Evolutionary conservation across 2,113 vertebrate genomes (phyloP).

Genomic region (Daboia siamensis): DNA sequence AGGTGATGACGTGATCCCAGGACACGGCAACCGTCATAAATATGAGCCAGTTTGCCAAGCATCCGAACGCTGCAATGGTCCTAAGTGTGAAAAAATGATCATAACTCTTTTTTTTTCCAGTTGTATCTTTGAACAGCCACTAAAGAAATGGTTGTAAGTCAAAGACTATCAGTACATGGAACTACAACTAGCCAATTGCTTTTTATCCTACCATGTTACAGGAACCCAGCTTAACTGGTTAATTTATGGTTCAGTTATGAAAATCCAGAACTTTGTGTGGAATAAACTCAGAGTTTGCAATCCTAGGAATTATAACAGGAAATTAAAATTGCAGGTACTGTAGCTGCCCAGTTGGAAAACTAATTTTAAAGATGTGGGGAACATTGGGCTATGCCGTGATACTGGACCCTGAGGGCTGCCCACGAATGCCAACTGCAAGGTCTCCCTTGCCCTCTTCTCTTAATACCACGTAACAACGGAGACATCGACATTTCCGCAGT

Average conservation of each 20-base stretch:
- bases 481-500: not conserved
- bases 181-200: too few relatives aligned
- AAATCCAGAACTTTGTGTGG: not conserved
- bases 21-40: not conserved
- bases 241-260: not conserved
- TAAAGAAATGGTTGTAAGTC: not conserved
- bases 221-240: not conserved
- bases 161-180: not conserved
- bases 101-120: not conserved
- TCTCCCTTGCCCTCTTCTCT: not conserved
- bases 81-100: not conserved
- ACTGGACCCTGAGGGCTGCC: not conserved
- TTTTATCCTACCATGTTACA: not conserved
- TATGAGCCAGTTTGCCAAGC: not conserved
- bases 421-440: not conserved
- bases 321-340: not conserved
- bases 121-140: not conserved
- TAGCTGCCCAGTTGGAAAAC: not conserved
- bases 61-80: not conserved
- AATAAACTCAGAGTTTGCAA: not conserved
- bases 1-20: not conserved
- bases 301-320: not conserved
- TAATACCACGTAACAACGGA: not conserved
- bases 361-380: not conserved
- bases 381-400: not conserved